Conservation (phyloP, 2,797 vertebrate genomes). For the Pangasius larnaudii region DNA sequence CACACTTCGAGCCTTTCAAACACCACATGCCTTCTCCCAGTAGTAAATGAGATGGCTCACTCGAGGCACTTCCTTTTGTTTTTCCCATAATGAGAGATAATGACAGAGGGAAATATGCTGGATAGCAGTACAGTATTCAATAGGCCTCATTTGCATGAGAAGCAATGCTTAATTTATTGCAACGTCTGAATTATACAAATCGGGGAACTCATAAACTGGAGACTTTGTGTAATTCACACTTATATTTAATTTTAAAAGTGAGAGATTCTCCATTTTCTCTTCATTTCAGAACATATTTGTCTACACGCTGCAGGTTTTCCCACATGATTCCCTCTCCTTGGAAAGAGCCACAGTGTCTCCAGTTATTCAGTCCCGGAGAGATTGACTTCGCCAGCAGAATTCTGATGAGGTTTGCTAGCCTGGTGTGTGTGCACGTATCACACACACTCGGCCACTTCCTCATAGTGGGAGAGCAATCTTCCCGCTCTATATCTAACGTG, state of each 20-base stretch:
- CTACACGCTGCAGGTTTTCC: constrained; percentile 47
- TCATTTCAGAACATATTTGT: not conserved
- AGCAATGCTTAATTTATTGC: not conserved
- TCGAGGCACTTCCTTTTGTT: constrained; percentile 10
- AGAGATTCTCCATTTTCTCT: not conserved
- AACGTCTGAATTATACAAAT: not conserved
- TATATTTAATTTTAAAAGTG: not conserved
- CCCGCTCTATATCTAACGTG: constrained; percentile 27
- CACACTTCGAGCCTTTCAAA: not conserved
- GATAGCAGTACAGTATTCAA: not conserved
- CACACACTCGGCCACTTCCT: constrained; percentile 26
- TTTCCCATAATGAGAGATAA: not conserved
- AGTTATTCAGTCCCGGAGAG: constrained; percentile 70
- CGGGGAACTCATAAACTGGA: not conserved
- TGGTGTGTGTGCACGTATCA: not conserved
- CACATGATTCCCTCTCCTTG: constrained; percentile 64
- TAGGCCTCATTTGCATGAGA: constrained; percentile 20
- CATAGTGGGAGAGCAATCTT: constrained; percentile 38
- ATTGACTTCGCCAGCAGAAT: constrained; percentile 73
- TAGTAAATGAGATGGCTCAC: not conserved
- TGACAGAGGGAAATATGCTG: not conserved
- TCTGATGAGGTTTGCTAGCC: constrained; percentile 68
- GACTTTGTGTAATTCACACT: constrained; percentile 1
- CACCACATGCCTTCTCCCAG: not conserved
- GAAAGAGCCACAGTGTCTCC: constrained; percentile 62